Percentiles rank a stretch among this genome's conserved stretches.
Conservation (phyloP, 2,888 invertebrate genomes). For the Eupithecia insigniata region DNA sequence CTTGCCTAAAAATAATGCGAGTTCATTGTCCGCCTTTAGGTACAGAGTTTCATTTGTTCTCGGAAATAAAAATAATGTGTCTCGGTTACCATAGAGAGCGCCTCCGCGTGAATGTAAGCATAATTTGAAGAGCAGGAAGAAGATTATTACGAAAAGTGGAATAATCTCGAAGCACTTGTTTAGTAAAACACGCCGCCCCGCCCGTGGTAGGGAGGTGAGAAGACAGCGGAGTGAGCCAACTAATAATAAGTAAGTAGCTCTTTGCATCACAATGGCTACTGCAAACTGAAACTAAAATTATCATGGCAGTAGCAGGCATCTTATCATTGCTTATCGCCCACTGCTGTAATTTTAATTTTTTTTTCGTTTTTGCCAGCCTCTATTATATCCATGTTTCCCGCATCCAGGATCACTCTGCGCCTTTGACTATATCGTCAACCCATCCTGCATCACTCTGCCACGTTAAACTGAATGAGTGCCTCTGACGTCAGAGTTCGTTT, state of each 20-base stretch:
- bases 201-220: background rate
- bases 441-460: background rate
- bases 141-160: constrained; percentile 43
- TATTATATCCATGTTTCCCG: too few species aligned
- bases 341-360: too few species aligned
- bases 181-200: constrained; percentile 28
- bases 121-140: constrained; percentile 8
- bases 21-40: background rate
- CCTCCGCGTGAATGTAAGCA: constrained; percentile 5
- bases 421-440: background rate
- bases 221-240: constrained; percentile 10
- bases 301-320: background rate
- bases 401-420: too few species aligned
- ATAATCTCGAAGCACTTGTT: constrained; percentile 45
- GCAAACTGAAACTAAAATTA: background rate
- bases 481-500: background rate
- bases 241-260: background rate
- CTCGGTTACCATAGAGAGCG: constrained; percentile 4
- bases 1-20: background rate
- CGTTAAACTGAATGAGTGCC: background rate
- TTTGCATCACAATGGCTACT: background rate
- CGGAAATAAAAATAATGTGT: background rate
- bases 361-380: too few species aligned
- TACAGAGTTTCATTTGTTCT: background rate
- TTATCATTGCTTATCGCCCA: background rate